Evolutionary conservation across 2,888 invertebrate species (phyloP).

Genomic region (Heliconius ismenius): DNA sequence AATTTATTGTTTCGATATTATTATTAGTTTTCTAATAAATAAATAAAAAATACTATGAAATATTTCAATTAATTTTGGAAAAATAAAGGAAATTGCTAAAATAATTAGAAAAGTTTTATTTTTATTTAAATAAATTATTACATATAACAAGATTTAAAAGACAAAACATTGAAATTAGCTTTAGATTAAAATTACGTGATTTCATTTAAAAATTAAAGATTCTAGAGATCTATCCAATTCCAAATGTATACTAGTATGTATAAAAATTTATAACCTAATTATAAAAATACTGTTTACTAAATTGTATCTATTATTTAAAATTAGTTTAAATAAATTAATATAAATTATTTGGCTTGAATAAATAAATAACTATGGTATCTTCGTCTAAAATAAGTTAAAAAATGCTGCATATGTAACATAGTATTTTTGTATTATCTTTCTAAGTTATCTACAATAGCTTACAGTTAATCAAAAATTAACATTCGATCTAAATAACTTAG

Average conservation of each 20-base stretch:
- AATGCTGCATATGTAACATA: neutral
- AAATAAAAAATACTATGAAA: neutral
- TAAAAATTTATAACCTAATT: neutral
- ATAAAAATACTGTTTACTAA: conserved; percentile 8
- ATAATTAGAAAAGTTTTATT: neutral
- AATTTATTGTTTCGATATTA: too few species aligned
- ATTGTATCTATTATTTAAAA: neutral
- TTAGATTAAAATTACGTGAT: neutral
- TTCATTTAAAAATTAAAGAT: neutral
- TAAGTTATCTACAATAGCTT: conserved; percentile 15
- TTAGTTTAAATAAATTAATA: neutral
- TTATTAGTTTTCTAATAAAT: too few species aligned
- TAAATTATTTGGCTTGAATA: neutral
- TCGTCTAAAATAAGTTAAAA: neutral
- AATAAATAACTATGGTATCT: neutral
- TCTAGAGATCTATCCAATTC: neutral
- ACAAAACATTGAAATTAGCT: too few species aligned
- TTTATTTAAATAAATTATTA: conserved; percentile 1
- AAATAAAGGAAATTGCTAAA: neutral
- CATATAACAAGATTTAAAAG: neutral
- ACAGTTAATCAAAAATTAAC: neutral
- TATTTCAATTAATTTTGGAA: neutral
- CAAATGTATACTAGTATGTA: neutral
- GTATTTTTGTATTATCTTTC: neutral
- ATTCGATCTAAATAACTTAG: conserved; percentile 11